These are phyloP conservation scores for Trachelus tabidus DNA, from an alignment of 2,888 invertebrate genomes.

Conservation along the genomic window DNA sequence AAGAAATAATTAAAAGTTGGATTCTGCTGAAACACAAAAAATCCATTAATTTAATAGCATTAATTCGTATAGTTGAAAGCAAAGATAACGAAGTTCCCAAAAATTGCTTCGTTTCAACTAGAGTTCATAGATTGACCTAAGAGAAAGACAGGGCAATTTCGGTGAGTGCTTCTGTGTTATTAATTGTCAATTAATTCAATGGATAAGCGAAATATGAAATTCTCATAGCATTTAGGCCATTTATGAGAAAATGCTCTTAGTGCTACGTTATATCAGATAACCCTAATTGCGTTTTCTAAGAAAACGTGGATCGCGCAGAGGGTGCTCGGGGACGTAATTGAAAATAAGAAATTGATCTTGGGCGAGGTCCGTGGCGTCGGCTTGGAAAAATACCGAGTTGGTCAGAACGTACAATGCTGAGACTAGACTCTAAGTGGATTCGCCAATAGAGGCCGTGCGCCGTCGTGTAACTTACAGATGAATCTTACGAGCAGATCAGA, in stretches of 20 bases:
- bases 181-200: not conserved
- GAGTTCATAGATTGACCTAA: not conserved
- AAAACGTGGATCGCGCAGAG: not conserved
- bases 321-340: not conserved
- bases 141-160: not conserved
- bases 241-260: not conserved
- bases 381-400: conserved; percentile 23
- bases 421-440: not conserved
- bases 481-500: not conserved
- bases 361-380: not conserved
- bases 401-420: not conserved
- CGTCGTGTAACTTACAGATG: not conserved
- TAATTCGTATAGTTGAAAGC: not conserved
- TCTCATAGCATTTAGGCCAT: not conserved
- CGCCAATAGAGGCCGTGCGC: not conserved
- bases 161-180: not conserved
- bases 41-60: not conserved
- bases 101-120: not conserved
- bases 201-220: not conserved
- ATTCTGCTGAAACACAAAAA: not conserved
- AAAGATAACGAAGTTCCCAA: not conserved
- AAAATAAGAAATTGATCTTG: not conserved
- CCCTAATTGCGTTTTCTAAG: not conserved
- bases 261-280: not conserved
- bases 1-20: not conserved